Percentiles rank a stretch among this genome's conserved stretches.
These are phyloP conservation scores for Indri indri DNA, from an alignment of 2,113 vertebrate species.

Conservation along the genomic window DNA sequence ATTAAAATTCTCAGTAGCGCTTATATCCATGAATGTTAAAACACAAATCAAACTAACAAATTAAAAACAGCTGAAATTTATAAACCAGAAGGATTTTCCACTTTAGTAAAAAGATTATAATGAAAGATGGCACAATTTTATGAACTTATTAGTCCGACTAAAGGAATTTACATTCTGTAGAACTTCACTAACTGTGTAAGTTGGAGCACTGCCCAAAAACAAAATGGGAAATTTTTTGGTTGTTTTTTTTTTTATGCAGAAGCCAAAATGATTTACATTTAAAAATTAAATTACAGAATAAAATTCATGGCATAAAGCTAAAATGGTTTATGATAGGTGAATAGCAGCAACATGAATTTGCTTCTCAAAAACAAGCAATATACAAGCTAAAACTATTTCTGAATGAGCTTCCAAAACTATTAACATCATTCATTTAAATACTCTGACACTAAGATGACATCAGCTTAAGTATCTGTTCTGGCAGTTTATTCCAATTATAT, in stretches of 20 bases:
- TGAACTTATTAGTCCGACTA: constrained; percentile 79
- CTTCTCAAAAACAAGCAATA: background rate
- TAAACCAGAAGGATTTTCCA: constrained; percentile 79
- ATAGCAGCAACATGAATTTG: background rate
- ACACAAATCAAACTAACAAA: constrained; percentile 78
- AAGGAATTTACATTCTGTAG: constrained; percentile 78
- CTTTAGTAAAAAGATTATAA: constrained; percentile 82
- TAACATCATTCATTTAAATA: constrained; percentile 8
- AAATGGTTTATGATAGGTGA: background rate
- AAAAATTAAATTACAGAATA: constrained; percentile 55
- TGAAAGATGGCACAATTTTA: constrained; percentile 80
- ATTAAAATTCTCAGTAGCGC: constrained; percentile 65
- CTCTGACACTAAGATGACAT: background rate
- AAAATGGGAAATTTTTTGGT: constrained; percentile 51
- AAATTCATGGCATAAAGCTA: background rate
- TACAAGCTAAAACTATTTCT: background rate
- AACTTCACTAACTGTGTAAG: constrained; percentile 73
- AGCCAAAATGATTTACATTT: constrained; percentile 51
- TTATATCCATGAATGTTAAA: constrained; percentile 61
- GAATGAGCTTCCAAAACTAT: constrained; percentile 25
- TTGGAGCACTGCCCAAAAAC: constrained; percentile 79
- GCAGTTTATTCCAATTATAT: background rate
- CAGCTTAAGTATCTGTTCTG: background rate
- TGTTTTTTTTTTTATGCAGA: constrained; percentile 52
- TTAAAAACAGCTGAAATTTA: constrained; percentile 80